phyloP scores from a whole-genome alignment of 1,140 invertebrate genomes.

The Forficula auricularia region DNA sequence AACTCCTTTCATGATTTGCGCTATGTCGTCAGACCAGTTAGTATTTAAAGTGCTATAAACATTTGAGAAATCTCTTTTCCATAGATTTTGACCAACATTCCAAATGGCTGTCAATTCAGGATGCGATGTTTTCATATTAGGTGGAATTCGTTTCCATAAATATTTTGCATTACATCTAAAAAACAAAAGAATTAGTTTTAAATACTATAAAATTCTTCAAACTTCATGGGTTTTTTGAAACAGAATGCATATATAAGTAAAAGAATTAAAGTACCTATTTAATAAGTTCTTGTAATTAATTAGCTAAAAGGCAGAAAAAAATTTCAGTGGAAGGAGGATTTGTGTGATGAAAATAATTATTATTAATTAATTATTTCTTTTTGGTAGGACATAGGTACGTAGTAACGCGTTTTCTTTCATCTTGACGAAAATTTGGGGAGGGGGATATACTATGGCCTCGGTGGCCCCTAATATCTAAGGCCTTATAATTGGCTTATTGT shows the following conservation, averaged over 20 bases:
- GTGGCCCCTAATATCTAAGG: too few species aligned
- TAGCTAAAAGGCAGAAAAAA: too few species aligned
- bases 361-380: too few species aligned
- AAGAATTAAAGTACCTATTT: not conserved
- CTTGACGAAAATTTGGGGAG: too few species aligned
- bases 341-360: too few species aligned
- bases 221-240: not conserved
- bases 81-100: conserved; percentile 66
- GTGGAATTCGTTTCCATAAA: conserved; percentile 77
- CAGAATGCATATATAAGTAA: not conserved
- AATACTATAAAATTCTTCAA: conserved; percentile 1
- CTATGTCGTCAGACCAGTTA: conserved; percentile 56
- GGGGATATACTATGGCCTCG: too few species aligned
- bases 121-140: conserved; percentile 42
- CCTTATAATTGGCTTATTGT: too few species aligned
- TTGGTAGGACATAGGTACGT: too few species aligned
- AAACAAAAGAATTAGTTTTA: conserved; percentile 13
- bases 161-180: conserved; percentile 75
- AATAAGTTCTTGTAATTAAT: conserved; percentile 6
- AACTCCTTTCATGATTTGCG: conserved; percentile 55
- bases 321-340: too few species aligned
- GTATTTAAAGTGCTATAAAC: conserved; percentile 50
- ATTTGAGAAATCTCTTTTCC: conserved; percentile 59
- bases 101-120: conserved; percentile 59
- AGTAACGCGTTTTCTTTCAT: too few species aligned